Base-by-base conservation (phyloP, 2,797 vertebrate genomes). In the Chrosomus eos region DNA sequence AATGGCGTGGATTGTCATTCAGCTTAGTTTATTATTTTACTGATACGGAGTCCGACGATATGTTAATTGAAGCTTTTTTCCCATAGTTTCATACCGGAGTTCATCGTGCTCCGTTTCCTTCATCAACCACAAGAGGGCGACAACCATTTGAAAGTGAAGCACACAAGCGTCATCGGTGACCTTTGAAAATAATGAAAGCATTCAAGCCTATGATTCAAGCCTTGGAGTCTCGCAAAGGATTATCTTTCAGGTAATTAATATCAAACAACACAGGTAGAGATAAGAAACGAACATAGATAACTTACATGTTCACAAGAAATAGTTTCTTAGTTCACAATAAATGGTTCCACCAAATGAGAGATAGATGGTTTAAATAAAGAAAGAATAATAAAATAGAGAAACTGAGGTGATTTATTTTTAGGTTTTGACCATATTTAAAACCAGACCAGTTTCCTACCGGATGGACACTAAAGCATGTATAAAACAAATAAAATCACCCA, bases 401-500 rank as follows among this genome's bases (percentile, higher is more conserved):
- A 67, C 33, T 1, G 38, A 66, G 26, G 77, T 14, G 4, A 31
- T 80, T 80, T 80, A 80, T 67, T 80, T 64, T 26, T 33, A 31
- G n/a, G 26, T 31, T 78, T 43, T 21, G 55, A 64, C 43, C 8
- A 33, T 1, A 31, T 33, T 48, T 48, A 48, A 67, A 62, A 80
- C 60, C 19, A 9, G 23, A 62, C 2, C 80, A 38, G 28, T 73
- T 18, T 31, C 48, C 79, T 80, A 51, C 40, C 1, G 58, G 60
- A 55, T 7, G 2, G 74, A 67, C 77, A 79, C 60, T 33, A 26
- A 79, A 79, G 40, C 77, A 48, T 79, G 40, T 64, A 26, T 77
- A 80, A 48, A 80, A 73, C 23, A 51, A 26, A 80, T 67, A 45
- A 79, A 79, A 62, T 79, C 38, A 67, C 43, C 76, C 76, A 31